A percentile compares a stretch with the other conserved stretches of the same genome.
Conservation (phyloP, 2,888 invertebrate species). For the Mellilla xanthometata region DNA sequence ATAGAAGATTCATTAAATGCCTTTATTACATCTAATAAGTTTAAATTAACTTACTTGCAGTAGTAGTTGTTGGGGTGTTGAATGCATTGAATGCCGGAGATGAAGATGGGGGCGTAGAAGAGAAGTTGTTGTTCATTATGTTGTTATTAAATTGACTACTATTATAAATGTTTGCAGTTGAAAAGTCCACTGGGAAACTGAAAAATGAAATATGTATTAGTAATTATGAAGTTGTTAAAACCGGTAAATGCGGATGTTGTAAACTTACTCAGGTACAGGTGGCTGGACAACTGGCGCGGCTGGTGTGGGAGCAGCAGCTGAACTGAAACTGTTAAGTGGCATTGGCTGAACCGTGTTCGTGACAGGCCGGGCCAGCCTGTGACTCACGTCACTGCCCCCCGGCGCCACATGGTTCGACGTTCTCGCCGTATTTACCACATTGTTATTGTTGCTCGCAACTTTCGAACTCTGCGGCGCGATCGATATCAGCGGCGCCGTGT, state of each 20-base stretch:
- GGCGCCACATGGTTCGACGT: conserved; percentile 53
- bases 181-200: conserved; percentile 88
- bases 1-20: too few relatives aligned
- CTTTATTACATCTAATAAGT: too few relatives aligned
- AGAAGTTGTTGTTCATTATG: conserved; percentile 60
- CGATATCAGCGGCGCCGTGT: conserved; percentile 62
- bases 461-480: conserved; percentile 61
- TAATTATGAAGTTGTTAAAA: too few relatives aligned
- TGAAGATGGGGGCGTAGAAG: conserved; percentile 68
- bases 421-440: conserved; percentile 53
- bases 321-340: conserved; percentile 41
- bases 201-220: conserved; percentile 35
- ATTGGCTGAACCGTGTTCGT: conserved; percentile 53
- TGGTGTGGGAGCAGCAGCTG: conserved; percentile 35
- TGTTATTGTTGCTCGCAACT: conserved; percentile 51
- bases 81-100: conserved; percentile 57
- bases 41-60: conserved; percentile 55
- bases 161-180: conserved; percentile 87
- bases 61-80: conserved; percentile 42
- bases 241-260: background rate
- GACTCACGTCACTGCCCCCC: conserved; percentile 49
- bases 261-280: conserved; percentile 72
- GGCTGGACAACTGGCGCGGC: conserved; percentile 28
- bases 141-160: conserved; percentile 76
- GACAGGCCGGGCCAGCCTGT: conserved; percentile 63